Evolutionary conservation across 2,113 vertebrate species (phyloP), one percentile per base, ranked within the genome.

Genomic region (Callaeas wilsoni): DNA sequence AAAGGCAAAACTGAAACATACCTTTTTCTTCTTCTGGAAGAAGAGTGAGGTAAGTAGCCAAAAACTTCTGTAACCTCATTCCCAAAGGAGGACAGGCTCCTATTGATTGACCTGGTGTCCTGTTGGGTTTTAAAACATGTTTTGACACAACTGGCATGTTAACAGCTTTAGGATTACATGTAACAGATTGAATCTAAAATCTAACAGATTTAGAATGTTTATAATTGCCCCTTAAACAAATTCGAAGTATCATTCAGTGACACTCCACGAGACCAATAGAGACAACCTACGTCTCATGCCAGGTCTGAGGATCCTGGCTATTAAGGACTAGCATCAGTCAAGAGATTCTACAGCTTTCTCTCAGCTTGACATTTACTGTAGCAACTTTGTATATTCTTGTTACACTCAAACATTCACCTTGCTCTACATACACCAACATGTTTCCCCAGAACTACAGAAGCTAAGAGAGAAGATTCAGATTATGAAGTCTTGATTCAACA

Each of bases 11-110:
- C 12, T 67, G 62, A 97, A 84, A 96, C 90, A 16, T 98, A 99
- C 99, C 98, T 98, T 98, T 98, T 85, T 97, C 96, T 84, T 98
- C 97, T 84, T 98, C 96, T 33, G 99, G 98, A 86, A 99, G 98
- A 89, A 98, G 98, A 55, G 86, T 96, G 82, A 99, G 79, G 15
- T 98, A 99, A 64, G 94, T 96, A 84, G 96, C 84, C 97, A 99
- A 96, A 97, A 99, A 99, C 63, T 89, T 97, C 96, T 99, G 98
- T 27, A 99, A 97, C 89, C 98, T 99, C 63, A 93, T 62, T 74
- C 97, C 99, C 50, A 99, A 74, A 78, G 99, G 98, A 90, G 99
- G 98, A 97, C 98, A 98, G 53, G 98, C 98, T 93, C 99, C 99
- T 25, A 98, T 91, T 44, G 90, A 94, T 90, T 99, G 99, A 16